Evolutionary conservation across 2,888 invertebrate genomes (phyloP), one percentile per base, ranked within the genome.

Genomic region (Allacma fusca): DNA sequence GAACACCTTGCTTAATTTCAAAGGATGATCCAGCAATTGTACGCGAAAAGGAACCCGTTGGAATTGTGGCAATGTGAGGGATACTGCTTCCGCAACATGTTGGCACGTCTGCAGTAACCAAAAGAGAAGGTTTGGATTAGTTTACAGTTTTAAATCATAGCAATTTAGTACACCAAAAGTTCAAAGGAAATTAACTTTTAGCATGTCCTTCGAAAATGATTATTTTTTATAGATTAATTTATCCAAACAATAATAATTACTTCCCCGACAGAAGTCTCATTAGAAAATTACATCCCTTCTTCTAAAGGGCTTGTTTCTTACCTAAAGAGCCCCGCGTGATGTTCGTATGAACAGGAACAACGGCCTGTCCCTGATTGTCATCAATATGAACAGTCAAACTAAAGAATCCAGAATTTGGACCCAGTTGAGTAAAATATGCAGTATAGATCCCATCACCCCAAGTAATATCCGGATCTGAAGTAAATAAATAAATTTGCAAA

Each of bases 381-480:
- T 83, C 81, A 64, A 85, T 85, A 28, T 83, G 78, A 24, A 87
- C 83, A 1, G 83, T 85, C 29, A 87, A 85, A 73, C 85, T 85
- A 81, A 87, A 87, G 59, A 82, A 81, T 64, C 85, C 85, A 69
- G 79, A 79, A 78, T 77, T 84, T 13, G 81, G 76, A n/a, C 84
- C 84, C 26, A 86, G 84, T 40, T 85, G 81, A 68, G 86, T 85
- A 80, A 86, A 86, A 80, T 86, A 87, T 9, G 86, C 85, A 1
- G 88, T 87, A 80, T 88, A 88, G 50, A 86, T 85, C 23, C 88
- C 87, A 82, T 88, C 88, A 59, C 86, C 84, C 81, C 85, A 85
- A 7, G 85, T 85, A 9, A 87, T 85, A 80, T 88, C 88, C 16
- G 87, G 86, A 80, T 87, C 85, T 85, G 75, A 21, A 73, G 34